phyloP scores from a whole-genome alignment of 2,113 vertebrate species.

The Thryonomys swinderianus region DNA sequence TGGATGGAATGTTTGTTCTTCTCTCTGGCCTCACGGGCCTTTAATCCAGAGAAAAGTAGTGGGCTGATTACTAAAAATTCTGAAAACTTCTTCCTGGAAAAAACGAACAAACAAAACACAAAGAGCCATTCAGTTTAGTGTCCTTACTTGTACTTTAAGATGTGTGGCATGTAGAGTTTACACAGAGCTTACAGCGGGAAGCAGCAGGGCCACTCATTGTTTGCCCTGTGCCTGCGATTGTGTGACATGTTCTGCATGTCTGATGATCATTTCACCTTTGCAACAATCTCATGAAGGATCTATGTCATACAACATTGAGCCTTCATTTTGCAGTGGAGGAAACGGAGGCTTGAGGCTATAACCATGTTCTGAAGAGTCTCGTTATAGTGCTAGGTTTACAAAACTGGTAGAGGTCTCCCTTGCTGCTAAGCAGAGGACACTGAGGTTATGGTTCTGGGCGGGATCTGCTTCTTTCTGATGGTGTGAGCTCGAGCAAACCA shows the following conservation, averaged over 20 bases:
- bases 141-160: neutral
- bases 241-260: neutral
- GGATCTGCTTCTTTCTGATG: neutral
- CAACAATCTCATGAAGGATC: neutral
- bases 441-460: neutral
- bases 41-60: constrained; percentile 43
- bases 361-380: neutral
- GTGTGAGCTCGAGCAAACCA: neutral
- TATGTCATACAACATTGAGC: neutral
- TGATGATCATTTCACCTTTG: neutral
- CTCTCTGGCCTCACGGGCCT: constrained; percentile 21
- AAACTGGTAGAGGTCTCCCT: neutral
- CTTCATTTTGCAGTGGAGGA: neutral
- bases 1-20: constrained; percentile 52
- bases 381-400: neutral
- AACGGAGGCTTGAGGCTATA: neutral
- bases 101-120: constrained; percentile 10
- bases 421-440: neutral
- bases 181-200: neutral
- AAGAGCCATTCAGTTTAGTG: neutral
- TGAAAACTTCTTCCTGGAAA: constrained; percentile 19
- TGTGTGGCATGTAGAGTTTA: neutral
- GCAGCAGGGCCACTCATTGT: neutral
- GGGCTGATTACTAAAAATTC: constrained; percentile 29
- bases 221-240: neutral